Evolutionary conservation across 2,113 vertebrate species (phyloP), one percentile per base, ranked within the genome.

Genomic region (Petromus typicus): DNA sequence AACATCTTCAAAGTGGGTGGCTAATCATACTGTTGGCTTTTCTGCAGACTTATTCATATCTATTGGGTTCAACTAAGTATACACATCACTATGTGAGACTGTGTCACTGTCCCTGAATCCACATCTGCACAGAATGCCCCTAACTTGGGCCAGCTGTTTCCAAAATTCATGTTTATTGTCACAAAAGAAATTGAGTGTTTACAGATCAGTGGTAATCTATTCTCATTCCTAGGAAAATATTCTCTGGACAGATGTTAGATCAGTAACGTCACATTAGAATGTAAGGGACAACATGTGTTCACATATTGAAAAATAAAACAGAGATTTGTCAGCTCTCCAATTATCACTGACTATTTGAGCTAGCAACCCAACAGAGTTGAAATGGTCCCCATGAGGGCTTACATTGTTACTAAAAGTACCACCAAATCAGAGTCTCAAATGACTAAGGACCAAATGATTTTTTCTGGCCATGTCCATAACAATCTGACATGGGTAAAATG

Each of bases 211-310:
- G 79, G 48, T 85, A 93, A 83, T 78, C 40, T 71, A 37, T 83
- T 86, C 76, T 69, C 30, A 87, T 30, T 23, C 82, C 17, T 18
- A 45, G 54, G 64, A 90, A 93, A 75, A 51, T n/a, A 76, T 83
- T 91, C 66, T 93, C 69, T 90, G 96, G 83, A 32, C 93, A 96
- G 78, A 92, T 94, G 88, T 83, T 56, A 71, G 86, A 32, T 93
- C 82, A 89, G 30, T 73, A 86, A 94, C 64, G 73, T 90, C 64
- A 84, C 27, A 80, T 88, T 67, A 64, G 32, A 0, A 3, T 80
- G 37, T 83, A 67, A 97, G 96, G 17, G 23, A 80, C 13, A 13
- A 7, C 45, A 80, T 92, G 64, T 78, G 34, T 86, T 96, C 51
- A 88, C 34, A 86, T 67, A 83, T 40, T 83, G 78, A 69, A 93